These are phyloP conservation scores for Antrozous pallidus DNA, from an alignment of 2,797 vertebrate genomes.

Conservation along the genomic window DNA sequence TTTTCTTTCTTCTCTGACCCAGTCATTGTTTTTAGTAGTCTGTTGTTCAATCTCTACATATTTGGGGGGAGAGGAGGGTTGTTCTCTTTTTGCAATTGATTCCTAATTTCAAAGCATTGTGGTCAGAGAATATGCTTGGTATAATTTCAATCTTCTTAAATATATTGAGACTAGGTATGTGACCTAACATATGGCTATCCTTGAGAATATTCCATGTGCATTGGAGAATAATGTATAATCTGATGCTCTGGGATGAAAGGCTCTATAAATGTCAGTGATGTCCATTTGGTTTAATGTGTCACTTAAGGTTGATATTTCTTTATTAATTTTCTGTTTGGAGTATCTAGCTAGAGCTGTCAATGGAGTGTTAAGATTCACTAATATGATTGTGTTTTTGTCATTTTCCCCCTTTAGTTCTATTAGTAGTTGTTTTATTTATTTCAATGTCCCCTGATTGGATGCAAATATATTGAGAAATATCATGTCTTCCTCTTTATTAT, in stretches of 20 bases:
- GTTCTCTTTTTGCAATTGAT: not conserved
- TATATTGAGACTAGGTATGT: not conserved
- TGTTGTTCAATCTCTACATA: not conserved
- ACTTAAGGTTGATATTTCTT: not conserved
- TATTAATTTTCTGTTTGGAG: not conserved
- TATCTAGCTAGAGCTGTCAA: not conserved
- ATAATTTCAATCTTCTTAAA: not conserved
- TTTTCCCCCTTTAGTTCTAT: not conserved
- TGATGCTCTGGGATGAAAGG: not conserved
- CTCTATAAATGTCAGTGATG: not conserved
- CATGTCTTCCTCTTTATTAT: not conserved
- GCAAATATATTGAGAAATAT: not conserved
- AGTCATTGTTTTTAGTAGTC: not conserved
- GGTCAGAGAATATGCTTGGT: not conserved
- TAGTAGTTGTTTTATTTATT: not conserved
- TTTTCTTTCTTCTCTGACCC: not conserved
- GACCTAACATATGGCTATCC: not conserved
- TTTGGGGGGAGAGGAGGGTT: no score
- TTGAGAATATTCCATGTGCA: not conserved
- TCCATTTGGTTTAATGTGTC: not conserved
- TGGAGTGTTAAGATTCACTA: not conserved
- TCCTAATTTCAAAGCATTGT: not conserved
- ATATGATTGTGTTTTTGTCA: not conserved
- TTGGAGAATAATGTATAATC: not conserved
- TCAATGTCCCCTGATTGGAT: not conserved